Evolutionary conservation across 2,888 invertebrate genomes (phyloP), one percentile per base, ranked within the genome.

Genomic region (Ichneumoninae sp.): DNA sequence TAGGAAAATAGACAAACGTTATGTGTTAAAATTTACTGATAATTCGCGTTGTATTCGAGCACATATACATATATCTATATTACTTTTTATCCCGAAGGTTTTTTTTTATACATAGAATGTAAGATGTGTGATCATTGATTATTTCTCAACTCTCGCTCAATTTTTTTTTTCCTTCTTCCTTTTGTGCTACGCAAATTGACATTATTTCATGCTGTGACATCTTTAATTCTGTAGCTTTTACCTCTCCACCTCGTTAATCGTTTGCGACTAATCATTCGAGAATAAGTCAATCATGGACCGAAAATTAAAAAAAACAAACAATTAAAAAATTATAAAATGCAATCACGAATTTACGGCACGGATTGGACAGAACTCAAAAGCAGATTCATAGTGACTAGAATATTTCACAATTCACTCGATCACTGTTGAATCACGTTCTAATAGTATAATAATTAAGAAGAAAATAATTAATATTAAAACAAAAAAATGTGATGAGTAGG

Each of bases 371-470:
- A 87, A 87, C 83, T 89, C 84, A 89, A 88, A 91, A 92, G 90
- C 89, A 91, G 90, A 92, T 91, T 91, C 87, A 86, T 88, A 89
- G 88, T 93, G 93, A 93, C 93, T 93, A 93, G 93, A 93, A 92
- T 92, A 92, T 92, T 88, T 92, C 92, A 93, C 92, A 92, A 89
- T 91, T 91, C 89, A 91, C 90, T 90, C 88, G 89, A 90, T 88
- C 88, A 89, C 90, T 90, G 87, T 90, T 90, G 91, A 90, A 90
- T 90, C 90, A 90, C 89, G 88, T 89, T 88, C 30, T 89, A 90
- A 89, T 89, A 89, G 86, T 89, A 88, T 85, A 89, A 89, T 84
- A 80, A 89, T 88, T 83, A 88, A 89, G 88, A 88, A 87, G 84
- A 78, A 87, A 89, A 89, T 81, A 90, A 89, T 88, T 88, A 87